Percentiles rank a stretch among this genome's conserved stretches.
Conservation (phyloP, 2,797 vertebrate genomes). For the Manis crassicaudata region DNA sequence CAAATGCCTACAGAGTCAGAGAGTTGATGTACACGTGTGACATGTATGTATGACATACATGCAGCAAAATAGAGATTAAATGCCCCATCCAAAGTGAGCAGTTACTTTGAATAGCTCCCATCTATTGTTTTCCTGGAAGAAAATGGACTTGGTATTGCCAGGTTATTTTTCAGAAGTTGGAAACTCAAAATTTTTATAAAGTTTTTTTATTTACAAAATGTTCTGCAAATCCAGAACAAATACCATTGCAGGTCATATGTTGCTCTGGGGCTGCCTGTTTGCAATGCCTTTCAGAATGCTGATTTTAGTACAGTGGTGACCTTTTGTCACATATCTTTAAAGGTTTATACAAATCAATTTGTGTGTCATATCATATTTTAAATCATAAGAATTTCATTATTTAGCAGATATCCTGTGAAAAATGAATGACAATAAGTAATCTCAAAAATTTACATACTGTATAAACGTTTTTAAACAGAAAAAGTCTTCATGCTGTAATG, state of each 20-base stretch:
- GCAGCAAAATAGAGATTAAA: background rate
- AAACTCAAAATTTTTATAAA: conserved; percentile 1
- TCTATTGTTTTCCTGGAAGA: background rate
- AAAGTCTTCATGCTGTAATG: background rate
- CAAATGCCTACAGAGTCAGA: background rate
- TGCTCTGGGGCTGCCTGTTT: background rate
- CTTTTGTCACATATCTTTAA: background rate
- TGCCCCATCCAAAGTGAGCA: background rate
- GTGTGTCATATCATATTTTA: background rate
- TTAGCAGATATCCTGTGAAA: background rate
- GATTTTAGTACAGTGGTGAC: background rate
- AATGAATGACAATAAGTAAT: background rate
- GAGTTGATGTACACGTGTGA: background rate
- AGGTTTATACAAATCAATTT: background rate
- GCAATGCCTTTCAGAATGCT: background rate
- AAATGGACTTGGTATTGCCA: background rate
- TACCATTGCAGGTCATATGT: background rate
- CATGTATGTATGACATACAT: background rate
- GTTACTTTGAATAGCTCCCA: background rate
- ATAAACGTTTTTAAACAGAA: background rate
- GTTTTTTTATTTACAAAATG: conserved; percentile 19
- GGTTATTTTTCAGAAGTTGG: background rate
- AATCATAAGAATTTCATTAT: background rate
- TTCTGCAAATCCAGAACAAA: background rate
- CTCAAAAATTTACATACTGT: background rate